Evolutionary conservation across 2,797 vertebrate species (phyloP).

Genomic region (Notamacropus eugenii): DNA sequence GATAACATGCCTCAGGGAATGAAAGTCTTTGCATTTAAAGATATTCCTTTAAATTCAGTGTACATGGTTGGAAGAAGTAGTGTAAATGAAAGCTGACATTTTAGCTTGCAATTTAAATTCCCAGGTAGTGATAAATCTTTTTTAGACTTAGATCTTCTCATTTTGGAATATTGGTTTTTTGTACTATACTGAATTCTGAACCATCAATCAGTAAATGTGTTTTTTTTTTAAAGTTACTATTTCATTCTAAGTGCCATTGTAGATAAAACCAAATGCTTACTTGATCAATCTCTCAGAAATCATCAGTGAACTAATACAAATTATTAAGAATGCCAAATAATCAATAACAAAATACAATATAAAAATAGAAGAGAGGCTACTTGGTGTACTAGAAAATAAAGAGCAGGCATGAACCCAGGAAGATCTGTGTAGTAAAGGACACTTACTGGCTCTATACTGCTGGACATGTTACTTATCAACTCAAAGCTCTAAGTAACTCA

Average conservation of each 20-base stretch:
- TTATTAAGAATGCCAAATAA: not conserved
- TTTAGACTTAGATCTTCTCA: not conserved
- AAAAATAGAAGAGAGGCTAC: not conserved
- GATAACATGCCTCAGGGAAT: not conserved
- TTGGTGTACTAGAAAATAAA: not conserved
- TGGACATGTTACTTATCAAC: not conserved
- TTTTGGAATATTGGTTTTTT: not conserved
- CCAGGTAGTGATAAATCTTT: conserved; percentile 17
- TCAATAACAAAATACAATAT: not conserved
- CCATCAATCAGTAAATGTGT: not conserved
- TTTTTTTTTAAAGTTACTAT: not conserved
- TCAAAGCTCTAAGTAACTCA: not conserved
- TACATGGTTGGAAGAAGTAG: not conserved
- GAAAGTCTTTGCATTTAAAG: not conserved
- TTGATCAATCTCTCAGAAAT: not conserved
- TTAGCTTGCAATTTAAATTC: conserved; percentile 33
- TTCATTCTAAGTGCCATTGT: not conserved
- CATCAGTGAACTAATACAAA: not conserved
- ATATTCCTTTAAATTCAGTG: conserved; percentile 37
- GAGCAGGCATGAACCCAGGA: not conserved
- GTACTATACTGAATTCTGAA: not conserved
- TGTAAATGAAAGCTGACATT: conserved; percentile 23
- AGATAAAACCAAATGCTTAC: not conserved
- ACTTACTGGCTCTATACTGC: not conserved
- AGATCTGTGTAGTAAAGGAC: not conserved